These are phyloP conservation scores for Bombus consobrinus DNA, from an alignment of 1,140 invertebrate genomes.

Conservation along the genomic window DNA sequence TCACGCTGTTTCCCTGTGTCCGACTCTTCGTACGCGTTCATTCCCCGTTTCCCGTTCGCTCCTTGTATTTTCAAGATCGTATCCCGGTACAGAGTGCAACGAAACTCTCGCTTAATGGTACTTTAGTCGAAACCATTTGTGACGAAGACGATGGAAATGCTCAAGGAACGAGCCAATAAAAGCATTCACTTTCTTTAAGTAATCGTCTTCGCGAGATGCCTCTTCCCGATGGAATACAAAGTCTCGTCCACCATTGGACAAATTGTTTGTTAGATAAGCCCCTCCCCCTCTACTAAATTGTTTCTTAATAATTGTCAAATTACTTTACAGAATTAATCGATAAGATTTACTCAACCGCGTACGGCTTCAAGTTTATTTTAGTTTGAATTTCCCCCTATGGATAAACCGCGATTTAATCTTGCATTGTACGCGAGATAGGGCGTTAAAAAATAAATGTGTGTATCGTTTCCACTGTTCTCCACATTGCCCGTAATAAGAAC, in stretches of 20 bases:
- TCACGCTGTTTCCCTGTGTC: background rate
- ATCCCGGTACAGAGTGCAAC: background rate
- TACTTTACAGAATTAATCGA: too few relatives aligned
- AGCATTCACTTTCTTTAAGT: constrained; percentile 51
- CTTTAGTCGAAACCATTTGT: constrained; percentile 45
- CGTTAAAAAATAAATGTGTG: constrained; percentile 51
- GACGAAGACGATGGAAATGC: constrained; percentile 27
- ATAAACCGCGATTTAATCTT: too few relatives aligned
- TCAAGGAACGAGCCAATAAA: constrained; percentile 59
- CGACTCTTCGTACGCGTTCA: too few relatives aligned
- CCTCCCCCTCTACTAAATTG: too few relatives aligned
- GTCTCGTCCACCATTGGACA: background rate
- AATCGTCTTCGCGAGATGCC: constrained; percentile 29
- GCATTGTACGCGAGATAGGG: too few relatives aligned
- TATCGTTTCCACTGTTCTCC: constrained; percentile 31
- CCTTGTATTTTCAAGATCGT: background rate
- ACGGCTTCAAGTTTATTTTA: too few relatives aligned
- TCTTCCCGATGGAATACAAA: background rate
- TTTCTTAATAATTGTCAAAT: too few relatives aligned
- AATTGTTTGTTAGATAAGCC: background rate
- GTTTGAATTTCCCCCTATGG: too few relatives aligned
- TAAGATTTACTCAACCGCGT: too few relatives aligned
- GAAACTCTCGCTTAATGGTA: constrained; percentile 42
- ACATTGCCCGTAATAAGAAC: constrained; percentile 51
- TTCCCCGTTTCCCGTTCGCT: too few relatives aligned